Percentiles rank a stretch among this genome's conserved stretches.
phyloP scores from a whole-genome alignment of 2,888 invertebrate species.

The Toxonevra muliebris region DNA sequence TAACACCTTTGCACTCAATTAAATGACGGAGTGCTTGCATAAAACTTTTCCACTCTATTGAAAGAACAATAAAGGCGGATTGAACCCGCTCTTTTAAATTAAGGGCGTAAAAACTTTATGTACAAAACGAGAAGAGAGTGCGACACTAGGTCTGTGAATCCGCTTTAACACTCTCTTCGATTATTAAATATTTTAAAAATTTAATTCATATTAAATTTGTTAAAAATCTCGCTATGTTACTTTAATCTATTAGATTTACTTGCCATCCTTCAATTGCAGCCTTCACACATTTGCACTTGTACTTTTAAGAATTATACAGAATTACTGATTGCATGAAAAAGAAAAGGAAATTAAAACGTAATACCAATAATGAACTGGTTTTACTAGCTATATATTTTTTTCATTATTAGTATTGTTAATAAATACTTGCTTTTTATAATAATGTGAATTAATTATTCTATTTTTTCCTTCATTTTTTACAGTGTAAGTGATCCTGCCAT shows the following conservation, averaged over 20 bases:
- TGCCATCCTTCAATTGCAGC: no score
- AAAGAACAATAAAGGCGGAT: neutral
- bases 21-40: neutral
- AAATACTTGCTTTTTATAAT: neutral
- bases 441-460: neutral
- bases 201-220: neutral
- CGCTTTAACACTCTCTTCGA: slow-evolving; percentile 18
- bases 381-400: slow-evolving; percentile 2
- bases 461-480: slow-evolving; percentile 28
- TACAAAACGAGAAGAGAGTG: no score
- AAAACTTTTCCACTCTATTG: neutral
- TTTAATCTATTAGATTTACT: no score
- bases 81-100: no score
- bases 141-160: no score
- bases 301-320: no score
- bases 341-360: no score
- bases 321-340: no score
- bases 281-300: no score
- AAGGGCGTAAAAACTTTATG: slow-evolving; percentile 46
- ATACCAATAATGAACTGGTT: slow-evolving; percentile 9
- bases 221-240: no score
- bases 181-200: neutral
- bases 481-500: slow-evolving; percentile 63
- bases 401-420: neutral
- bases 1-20: no score